Evolutionary conservation across 2,113 vertebrate species (phyloP).

Genomic region (Alethe diademata): DNA sequence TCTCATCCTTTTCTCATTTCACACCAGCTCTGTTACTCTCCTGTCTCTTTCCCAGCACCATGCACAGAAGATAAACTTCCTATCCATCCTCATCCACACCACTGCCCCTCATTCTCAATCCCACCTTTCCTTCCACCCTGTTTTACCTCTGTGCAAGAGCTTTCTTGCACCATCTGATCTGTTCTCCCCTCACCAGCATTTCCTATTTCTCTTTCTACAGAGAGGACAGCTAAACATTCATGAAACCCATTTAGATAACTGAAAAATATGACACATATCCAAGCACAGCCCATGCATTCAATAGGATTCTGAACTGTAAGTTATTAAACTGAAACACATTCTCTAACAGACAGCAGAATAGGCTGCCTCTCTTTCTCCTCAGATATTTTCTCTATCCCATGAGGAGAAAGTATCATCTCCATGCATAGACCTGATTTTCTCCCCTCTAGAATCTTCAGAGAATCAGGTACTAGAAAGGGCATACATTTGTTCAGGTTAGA

Average conservation of each 20-base stretch:
- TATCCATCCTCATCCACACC: neutral
- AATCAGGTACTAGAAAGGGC: neutral
- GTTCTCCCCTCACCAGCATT: neutral
- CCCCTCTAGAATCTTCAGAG: neutral
- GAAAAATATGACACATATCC: neutral
- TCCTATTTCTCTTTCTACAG: neutral
- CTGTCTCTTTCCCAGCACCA: neutral
- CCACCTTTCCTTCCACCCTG: neutral
- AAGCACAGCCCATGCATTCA: neutral
- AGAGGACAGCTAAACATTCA: neutral
- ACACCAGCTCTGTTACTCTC: neutral
- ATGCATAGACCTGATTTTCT: rapidly evolving
- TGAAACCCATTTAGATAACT: neutral
- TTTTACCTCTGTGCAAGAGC: neutral
- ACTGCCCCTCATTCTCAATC: neutral
- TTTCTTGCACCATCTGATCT: neutral
- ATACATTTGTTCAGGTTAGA: neutral
- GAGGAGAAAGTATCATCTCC: neutral
- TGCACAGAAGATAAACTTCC: neutral
- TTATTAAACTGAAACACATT: neutral
- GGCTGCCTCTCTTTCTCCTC: neutral
- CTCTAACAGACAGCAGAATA: neutral
- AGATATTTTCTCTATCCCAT: neutral
- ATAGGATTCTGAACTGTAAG: neutral
- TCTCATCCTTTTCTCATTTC: neutral